A percentile compares a stretch with the other conserved stretches of the same genome.
These are phyloP conservation scores for Pluvialis apricaria DNA, from an alignment of 2,113 vertebrate genomes.

Conservation along the genomic window DNA sequence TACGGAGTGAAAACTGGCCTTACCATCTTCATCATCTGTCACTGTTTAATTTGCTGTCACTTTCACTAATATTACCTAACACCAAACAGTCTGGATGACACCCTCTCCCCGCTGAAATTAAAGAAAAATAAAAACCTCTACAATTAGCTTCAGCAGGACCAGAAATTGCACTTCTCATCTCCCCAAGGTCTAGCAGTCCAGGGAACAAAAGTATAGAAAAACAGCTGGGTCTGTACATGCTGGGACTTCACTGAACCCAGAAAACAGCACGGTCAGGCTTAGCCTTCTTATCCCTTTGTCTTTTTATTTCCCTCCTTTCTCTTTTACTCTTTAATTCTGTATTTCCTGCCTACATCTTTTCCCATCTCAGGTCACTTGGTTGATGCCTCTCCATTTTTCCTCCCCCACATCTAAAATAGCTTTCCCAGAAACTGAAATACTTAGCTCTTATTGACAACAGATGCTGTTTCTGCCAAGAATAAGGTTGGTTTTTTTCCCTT, in stretches of 20 bases:
- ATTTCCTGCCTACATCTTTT: background rate
- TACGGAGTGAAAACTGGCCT: background rate
- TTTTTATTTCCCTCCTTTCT: background rate
- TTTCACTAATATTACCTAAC: background rate
- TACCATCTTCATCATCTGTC: background rate
- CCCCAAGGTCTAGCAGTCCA: background rate
- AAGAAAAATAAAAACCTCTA: background rate
- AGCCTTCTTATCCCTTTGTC: background rate
- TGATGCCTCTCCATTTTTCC: background rate
- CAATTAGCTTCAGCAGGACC: background rate
- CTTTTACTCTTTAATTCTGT: background rate
- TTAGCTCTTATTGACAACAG: background rate
- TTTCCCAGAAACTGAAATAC: background rate
- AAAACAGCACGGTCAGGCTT: background rate
- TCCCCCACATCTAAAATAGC: background rate
- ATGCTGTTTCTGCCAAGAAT: background rate
- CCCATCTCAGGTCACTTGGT: background rate
- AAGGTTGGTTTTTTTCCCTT: background rate
- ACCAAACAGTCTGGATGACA: background rate
- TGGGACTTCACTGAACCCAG: background rate
- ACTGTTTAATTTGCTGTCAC: background rate
- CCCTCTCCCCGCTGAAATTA: background rate
- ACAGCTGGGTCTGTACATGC: background rate
- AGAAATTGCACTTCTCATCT: background rate
- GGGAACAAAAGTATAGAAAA: background rate